Base-by-base conservation (phyloP, 2,113 vertebrate species). In the Eurystomus gularis region DNA sequence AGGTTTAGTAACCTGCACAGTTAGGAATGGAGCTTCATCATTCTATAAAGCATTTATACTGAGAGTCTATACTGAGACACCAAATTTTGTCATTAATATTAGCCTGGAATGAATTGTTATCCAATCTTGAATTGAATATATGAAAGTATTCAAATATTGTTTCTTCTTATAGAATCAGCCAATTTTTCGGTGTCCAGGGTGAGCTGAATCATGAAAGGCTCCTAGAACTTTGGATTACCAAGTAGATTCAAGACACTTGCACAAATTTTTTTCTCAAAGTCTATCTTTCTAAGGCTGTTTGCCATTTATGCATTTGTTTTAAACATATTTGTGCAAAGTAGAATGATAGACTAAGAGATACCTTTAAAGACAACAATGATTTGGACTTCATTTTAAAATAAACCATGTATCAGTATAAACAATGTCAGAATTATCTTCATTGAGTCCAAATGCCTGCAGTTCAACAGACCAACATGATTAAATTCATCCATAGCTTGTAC, bases 1-100 rank as follows among this genome's bases (percentile, higher is more conserved):
- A 3, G 3, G 7, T 57, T 40, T 29, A 37, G 5, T 14, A 58
- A 37, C 10, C 83, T n/a, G n/a, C n/a, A n/a, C n/a, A n/a, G n/a
- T n/a, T n/a, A n/a, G 17, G n/a, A 88, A 42, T 29, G 5, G 20
- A 71, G 14, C 3, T 84, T 65, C 76, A 26, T 3, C n/a, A 37
- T 26, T 55, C 60, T 80, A 9, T 11, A 39, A 11, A 39, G 20
- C 13, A 51, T 16, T 35, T 70, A 26, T 51, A 42, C 21, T 55
- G 33, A 18, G 2, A 58, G 12, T 37, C 25, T 55, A 12, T 13
- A 48, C 2, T 0, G 1, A 69, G 26, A 78, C 11, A 39, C 11
- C 7, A 69, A 61, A 57, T 62, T 62, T 61, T 39, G 7, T 20
- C 24, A 31, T 80, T 80, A 61, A 23, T 65, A 44, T 70, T 48